These are phyloP conservation scores for Amblyjoppa fuscipennis DNA, from an alignment of 2,888 invertebrate species.

Conservation along the genomic window DNA sequence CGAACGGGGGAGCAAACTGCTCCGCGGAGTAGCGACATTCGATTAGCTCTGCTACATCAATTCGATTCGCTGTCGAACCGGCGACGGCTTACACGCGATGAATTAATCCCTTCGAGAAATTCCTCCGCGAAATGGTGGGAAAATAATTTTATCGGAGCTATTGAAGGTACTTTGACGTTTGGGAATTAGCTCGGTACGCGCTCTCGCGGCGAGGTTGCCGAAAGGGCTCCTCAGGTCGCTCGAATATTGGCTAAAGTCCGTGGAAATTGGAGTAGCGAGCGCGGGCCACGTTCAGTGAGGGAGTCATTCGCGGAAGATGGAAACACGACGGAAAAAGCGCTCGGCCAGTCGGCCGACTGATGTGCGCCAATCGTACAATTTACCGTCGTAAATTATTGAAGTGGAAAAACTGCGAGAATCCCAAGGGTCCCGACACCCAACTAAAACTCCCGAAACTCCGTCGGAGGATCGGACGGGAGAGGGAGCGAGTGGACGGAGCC, in stretches of 20 bases:
- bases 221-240: constrained; percentile 20
- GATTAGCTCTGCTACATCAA: constrained; percentile 40
- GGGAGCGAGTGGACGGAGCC: constrained; percentile 48
- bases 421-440: constrained; percentile 82
- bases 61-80: constrained; percentile 27
- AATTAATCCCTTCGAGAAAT: constrained; percentile 29
- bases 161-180: neutral
- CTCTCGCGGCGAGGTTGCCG: constrained; percentile 8
- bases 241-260: constrained; percentile 51
- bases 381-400: constrained; percentile 82
- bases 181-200: constrained; percentile 17
- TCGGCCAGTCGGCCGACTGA: constrained; percentile 34
- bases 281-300: constrained; percentile 29
- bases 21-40: constrained; percentile 35
- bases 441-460: constrained; percentile 78
- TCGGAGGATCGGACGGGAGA: constrained; percentile 64
- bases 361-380: constrained; percentile 79
- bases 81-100: constrained; percentile 22
- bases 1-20: constrained; percentile 9
- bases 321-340: constrained; percentile 36
- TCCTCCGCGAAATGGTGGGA: neutral
- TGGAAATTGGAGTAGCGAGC: constrained; percentile 40
- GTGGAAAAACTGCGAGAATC: constrained; percentile 79
- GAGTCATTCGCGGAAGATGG: constrained; percentile 58
- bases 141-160: neutral